A percentile compares a stretch with the other conserved stretches of the same genome.
Evolutionary conservation across 2,888 invertebrate genomes (phyloP).

Genomic region (Nemotelus pantherinus): DNA sequence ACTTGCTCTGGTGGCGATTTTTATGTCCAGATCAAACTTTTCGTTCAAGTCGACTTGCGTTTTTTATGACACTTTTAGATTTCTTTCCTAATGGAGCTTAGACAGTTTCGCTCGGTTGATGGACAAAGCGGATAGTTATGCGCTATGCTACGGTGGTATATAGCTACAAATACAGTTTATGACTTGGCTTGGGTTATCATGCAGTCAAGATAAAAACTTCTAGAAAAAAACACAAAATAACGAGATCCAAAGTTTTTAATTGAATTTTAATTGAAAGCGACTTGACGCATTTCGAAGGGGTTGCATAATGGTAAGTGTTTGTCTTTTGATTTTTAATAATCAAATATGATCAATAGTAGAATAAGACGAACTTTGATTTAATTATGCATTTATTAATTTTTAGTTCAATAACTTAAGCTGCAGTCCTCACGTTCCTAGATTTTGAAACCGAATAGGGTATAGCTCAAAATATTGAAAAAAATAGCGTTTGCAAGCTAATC

Average conservation of each 20-base stretch:
- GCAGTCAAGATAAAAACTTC: conserved; percentile 4
- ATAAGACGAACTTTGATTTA: too few species aligned
- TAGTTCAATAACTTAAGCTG: too few species aligned
- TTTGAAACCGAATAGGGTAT: too few species aligned
- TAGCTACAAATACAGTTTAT: conserved; percentile 17
- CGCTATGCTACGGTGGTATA: not conserved
- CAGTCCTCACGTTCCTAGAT: too few species aligned
- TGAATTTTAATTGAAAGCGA: conserved; percentile 17
- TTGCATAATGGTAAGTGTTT: too few species aligned
- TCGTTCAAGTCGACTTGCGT: not conserved
- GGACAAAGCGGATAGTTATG: conserved; percentile 24
- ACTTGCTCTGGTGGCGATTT: conserved; percentile 15
- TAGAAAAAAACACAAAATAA: conserved; percentile 18
- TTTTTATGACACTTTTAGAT: conserved; percentile 23
- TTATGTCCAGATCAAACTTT: conserved; percentile 23
- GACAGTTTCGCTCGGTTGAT: conserved; percentile 23
- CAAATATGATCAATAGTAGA: too few species aligned
- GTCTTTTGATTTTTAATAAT: too few species aligned
- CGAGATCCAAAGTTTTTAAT: conserved; percentile 35
- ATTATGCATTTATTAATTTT: too few species aligned
- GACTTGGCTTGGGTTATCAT: conserved; percentile 3
- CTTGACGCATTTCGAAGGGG: not conserved
- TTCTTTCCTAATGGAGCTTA: not conserved
- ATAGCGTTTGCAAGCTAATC: too few species aligned
- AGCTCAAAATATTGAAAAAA: too few species aligned